Percentiles rank a stretch among this genome's conserved stretches.
phyloP scores from a whole-genome alignment of 2,113 vertebrate species.

The Turdus rufiventris region DNA sequence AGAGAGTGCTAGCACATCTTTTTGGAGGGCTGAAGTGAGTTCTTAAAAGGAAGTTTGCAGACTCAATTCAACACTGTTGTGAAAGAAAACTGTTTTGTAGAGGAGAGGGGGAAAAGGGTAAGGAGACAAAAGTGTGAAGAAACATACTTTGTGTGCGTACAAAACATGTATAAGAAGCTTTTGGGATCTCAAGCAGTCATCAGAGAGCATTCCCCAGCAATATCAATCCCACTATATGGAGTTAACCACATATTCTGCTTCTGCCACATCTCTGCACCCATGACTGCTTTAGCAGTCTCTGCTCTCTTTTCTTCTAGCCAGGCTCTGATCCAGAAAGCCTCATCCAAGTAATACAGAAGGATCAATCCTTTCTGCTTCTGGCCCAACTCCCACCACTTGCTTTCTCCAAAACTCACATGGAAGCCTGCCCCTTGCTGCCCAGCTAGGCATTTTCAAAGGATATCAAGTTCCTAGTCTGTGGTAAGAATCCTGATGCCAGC shows the following conservation, averaged over 20 bases:
- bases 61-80: background rate
- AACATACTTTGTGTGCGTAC: background rate
- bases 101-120: accelerated
- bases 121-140: background rate
- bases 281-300: background rate
- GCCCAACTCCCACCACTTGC: background rate
- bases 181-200: background rate
- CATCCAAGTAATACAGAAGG: background rate
- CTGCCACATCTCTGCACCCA: background rate
- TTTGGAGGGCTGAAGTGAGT: background rate
- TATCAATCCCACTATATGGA: background rate
- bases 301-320: background rate
- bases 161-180: background rate
- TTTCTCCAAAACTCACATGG: background rate
- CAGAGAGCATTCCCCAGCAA: background rate
- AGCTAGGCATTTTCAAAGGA: background rate
- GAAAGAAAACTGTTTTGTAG: background rate
- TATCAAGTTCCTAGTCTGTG: background rate
- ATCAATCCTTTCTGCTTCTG: background rate
- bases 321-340: background rate
- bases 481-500: background rate
- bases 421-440: background rate
- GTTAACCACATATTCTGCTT: background rate
- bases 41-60: background rate
- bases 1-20: background rate